phyloP scores from a whole-genome alignment of 1,140 invertebrate genomes.

The Homarus americanus region DNA sequence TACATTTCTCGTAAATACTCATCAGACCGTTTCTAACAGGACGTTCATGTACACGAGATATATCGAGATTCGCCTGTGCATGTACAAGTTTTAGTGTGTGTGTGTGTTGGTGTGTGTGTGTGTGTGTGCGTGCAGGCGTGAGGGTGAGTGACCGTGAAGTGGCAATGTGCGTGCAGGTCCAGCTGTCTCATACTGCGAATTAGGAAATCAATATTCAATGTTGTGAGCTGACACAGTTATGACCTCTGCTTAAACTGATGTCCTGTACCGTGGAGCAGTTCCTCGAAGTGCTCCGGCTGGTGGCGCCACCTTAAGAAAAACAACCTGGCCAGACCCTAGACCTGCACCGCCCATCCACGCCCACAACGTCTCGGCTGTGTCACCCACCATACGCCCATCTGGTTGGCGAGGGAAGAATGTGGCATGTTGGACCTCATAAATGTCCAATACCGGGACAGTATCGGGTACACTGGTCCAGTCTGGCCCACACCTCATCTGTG shows the following conservation, averaged over 20 bases:
- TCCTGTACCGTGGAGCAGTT: background rate
- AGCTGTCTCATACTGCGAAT: background rate
- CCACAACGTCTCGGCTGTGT: background rate
- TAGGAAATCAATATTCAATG: slow-evolving; percentile 8
- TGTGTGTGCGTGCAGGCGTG: background rate
- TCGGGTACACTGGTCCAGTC: too few species aligned
- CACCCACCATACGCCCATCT: background rate
- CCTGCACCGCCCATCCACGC: background rate
- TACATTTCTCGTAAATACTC: too few species aligned
- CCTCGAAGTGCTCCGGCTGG: background rate
- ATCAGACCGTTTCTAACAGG: too few species aligned
- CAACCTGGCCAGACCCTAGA: background rate
- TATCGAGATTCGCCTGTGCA: too few species aligned
- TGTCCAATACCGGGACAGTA: too few species aligned
- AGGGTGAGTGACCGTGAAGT: slow-evolving; percentile 18
- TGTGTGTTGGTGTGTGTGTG: background rate
- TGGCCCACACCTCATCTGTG: too few species aligned
- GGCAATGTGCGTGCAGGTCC: background rate
- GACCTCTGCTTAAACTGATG: background rate
- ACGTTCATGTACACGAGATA: too few species aligned
- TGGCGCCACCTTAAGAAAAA: too few species aligned
- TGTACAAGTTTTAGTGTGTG: too few species aligned
- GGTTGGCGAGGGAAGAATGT: background rate
- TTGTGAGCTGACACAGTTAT: background rate
- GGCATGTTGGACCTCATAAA: too few species aligned